Conservation (phyloP, 1,140 invertebrate species). For the Nixonia krombeini region DNA sequence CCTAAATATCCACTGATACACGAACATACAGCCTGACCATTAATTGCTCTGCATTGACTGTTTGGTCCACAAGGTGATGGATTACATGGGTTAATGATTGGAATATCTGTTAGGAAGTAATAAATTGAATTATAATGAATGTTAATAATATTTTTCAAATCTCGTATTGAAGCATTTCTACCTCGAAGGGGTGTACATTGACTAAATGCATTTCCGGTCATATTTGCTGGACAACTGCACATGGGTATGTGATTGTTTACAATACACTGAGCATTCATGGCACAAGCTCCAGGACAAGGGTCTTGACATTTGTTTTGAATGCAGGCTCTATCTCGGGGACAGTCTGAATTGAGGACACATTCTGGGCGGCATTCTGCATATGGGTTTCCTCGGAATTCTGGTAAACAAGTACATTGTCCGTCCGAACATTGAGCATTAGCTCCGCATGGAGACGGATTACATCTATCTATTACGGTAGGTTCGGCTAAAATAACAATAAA, state of each 20-base stretch:
- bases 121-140: constrained; percentile 16
- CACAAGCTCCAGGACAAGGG: constrained; percentile 81
- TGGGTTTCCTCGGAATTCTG: constrained; percentile 78
- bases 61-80: constrained; percentile 79
- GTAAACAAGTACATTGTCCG: constrained; percentile 76
- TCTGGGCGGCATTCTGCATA: constrained; percentile 77
- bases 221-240: constrained; percentile 79
- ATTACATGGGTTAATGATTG: constrained; percentile 70
- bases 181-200: constrained; percentile 70
- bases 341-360: constrained; percentile 82
- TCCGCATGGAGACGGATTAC: constrained; percentile 78
- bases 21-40: constrained; percentile 78
- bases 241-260: constrained; percentile 83
- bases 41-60: constrained; percentile 76
- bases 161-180: constrained; percentile 9
- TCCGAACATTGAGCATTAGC: constrained; percentile 76
- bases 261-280: constrained; percentile 79
- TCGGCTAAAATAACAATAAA: constrained; percentile 52
- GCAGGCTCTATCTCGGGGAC: constrained; percentile 80
- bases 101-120: constrained; percentile 52
- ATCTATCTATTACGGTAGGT: constrained; percentile 69
- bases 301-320: constrained; percentile 79
- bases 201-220: constrained; percentile 80
- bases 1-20: constrained; percentile 78
- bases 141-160: constrained; percentile 30